Evolutionary conservation across 2,888 invertebrate genomes (phyloP).

Genomic region (Melanotus villosus): DNA sequence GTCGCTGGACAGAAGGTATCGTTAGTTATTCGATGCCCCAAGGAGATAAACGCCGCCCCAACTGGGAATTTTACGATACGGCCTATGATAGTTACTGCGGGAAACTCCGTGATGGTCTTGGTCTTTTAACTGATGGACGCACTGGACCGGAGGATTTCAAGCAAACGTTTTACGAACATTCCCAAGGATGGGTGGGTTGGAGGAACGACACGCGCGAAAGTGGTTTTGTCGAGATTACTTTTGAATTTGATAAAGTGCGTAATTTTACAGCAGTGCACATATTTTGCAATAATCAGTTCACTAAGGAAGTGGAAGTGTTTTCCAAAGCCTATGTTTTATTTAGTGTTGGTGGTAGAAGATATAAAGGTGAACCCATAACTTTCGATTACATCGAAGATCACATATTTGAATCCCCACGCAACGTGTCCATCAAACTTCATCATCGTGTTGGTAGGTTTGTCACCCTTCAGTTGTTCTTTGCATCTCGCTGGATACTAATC

Average conservation of each 20-base stretch:
- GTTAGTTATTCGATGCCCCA: slow-evolving; percentile 91
- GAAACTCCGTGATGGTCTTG: slow-evolving; percentile 83
- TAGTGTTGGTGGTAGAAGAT: slow-evolving; percentile 85
- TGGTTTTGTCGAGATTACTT: slow-evolving; percentile 77
- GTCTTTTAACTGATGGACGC: slow-evolving; percentile 87
- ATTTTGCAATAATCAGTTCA: slow-evolving; percentile 88
- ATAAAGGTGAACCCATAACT: slow-evolving; percentile 82
- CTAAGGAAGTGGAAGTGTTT: slow-evolving; percentile 88
- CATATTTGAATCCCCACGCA: slow-evolving; percentile 85
- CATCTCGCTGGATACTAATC: slow-evolving; percentile 89
- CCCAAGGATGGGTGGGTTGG: slow-evolving; percentile 94
- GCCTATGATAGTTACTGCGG: slow-evolving; percentile 88
- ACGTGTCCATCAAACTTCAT: slow-evolving; percentile 86
- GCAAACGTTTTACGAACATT: slow-evolving; percentile 71
- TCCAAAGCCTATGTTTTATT: slow-evolving; percentile 85
- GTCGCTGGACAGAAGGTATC: slow-evolving; percentile 87
- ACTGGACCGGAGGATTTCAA: slow-evolving; percentile 84
- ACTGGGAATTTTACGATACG: slow-evolving; percentile 86
- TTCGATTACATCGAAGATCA: slow-evolving; percentile 81
- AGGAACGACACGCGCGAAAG: slow-evolving; percentile 80
- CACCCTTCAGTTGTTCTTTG: slow-evolving; percentile 83
- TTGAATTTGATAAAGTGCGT: slow-evolving; percentile 89
- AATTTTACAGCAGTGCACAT: slow-evolving; percentile 89
- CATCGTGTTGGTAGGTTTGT: slow-evolving; percentile 87
- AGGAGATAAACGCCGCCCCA: slow-evolving; percentile 85